Conservation (phyloP, 2,113 vertebrate species). For the Athene noctua region DNA sequence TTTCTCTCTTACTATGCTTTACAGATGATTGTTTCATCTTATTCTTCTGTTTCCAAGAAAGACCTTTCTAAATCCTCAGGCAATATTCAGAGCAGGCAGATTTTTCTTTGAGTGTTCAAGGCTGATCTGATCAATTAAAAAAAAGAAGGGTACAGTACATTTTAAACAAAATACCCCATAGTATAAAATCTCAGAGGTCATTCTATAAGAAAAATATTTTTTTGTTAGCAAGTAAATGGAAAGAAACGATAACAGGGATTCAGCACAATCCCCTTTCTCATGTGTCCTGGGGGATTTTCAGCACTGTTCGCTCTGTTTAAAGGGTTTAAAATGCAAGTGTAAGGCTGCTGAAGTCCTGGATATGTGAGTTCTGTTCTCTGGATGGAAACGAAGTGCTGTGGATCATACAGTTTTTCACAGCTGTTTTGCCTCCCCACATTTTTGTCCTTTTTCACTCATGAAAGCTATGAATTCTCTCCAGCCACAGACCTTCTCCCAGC, state of each 20-base stretch:
- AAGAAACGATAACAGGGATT: conserved; percentile 15
- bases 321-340: conserved; percentile 30
- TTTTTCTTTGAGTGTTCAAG: conserved; percentile 59
- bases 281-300: not conserved
- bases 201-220: conserved; percentile 50
- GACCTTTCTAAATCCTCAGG: conserved; percentile 61
- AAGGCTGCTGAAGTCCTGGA: conserved; percentile 3
- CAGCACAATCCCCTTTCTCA: conserved; percentile 30
- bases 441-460: not conserved
- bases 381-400: not conserved
- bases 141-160: conserved; percentile 29
- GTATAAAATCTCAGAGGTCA: conserved; percentile 31
- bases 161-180: conserved; percentile 41
- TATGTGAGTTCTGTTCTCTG: not conserved
- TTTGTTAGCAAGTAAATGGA: conserved; percentile 42
- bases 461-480: not conserved
- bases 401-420: conserved; percentile 14
- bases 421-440: not conserved
- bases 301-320: conserved; percentile 15
- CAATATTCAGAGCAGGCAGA: conserved; percentile 52
- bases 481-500: not conserved
- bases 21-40: conserved; percentile 57
- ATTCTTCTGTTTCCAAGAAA: conserved; percentile 55
- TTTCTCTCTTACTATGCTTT: conserved; percentile 38
- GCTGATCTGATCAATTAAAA: conserved; percentile 53